Evolutionary conservation across 1,140 invertebrate genomes (phyloP), one percentile per base, ranked within the genome.

Genomic region (Andrena cerasifolii): DNA sequence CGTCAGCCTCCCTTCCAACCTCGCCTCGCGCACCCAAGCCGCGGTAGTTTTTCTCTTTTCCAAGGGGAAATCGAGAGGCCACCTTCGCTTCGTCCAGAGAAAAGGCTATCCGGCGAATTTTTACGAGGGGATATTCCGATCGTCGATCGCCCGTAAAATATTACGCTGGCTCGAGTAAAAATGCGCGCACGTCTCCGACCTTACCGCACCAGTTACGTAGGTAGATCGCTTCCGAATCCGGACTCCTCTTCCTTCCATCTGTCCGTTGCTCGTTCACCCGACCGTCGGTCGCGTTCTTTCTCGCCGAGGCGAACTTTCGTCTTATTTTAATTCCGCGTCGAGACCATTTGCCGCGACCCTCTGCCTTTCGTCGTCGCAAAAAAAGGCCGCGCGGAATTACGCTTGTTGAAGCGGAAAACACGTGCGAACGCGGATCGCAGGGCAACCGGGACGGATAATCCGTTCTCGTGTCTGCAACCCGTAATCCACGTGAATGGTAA

Each of bases 91-190:
- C 21, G 12, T 0, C 33, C 1, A 36, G 2, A 58, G 53, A 24
- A 47, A 31, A 31, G 28, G 3, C 43, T 56, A 43, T 31, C 14
- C 51, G 21, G 8, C 40, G 18, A 36, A 63, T 82, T 43, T 80
- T 49, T 24, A 8, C 33, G 51, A 47, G 40, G 24, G 21, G 24
- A 26, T 58, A 31, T 16, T 18, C 43, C 66, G 66, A 61, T 66
- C 59, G 31, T 43, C 24, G 47, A 43, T 80, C 61, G 53, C 12
- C 31, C 70, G 58, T 78, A 40, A 74, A 79, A 74, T 74, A 66
- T 74, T 58, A 49, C 70, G 18, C 40, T 28, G 61, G 3, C n/a
- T 3, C 26, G 16, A 28, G 59, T 47, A 14, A 49, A 59, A 67
- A 58, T 56, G 54, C 26, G 67, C 18, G 43, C 45, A 63, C 18